Base-by-base conservation (phyloP, 2,888 invertebrate genomes). In the Rhabditoides inermis region DNA sequence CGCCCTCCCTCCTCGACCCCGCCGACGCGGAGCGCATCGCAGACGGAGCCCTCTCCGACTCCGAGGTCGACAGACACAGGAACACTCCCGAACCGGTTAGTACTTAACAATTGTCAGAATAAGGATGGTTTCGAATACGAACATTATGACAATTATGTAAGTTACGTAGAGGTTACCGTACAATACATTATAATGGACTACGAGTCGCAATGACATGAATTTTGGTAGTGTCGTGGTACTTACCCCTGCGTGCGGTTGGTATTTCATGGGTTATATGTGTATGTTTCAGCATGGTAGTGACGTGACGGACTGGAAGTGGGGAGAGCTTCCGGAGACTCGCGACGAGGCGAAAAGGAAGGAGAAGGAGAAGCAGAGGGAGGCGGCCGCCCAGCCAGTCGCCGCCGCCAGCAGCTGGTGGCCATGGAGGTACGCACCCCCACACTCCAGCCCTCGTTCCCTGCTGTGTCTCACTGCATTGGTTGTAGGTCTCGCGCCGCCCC, bases 1-100 rank as follows among this genome's bases (percentile, higher is more conserved):
- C 65, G 3, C 61, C 53, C n/a, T 63, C 63, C 0, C 39, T 45
- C 2, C 39, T 60, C 26, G 62, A 63, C 50, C 48, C 56, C 26
- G 46, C 45, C 2, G 63, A 66, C 28, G 58, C 56, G 2, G 64
- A 60, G 39, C 27, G 51, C 27, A 61, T 69, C 20, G 66, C 70
- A 2, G 70, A 70, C 49, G 72, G 73, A 7, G 70, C 72, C 20
- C 55, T 73, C 10, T 72, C 72, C 6, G 73, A 73, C 56, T 69
- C 73, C 2, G 73, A 73, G 55, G 62, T 73, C 15, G 73, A 73
- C 47, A 52, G 67, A 23, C 66, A 65, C 26, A 53, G 55, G 30
- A 81, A 88, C 46, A 86, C 86, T n/a, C 84, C 83, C 1, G 79
- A 82, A 20, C 77, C 82, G 23, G 49, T 48, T 20, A 18, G 45